Evolutionary conservation across 2,797 vertebrate species (phyloP), one percentile per base, ranked within the genome.

Genomic region (Acanthornis magna): DNA sequence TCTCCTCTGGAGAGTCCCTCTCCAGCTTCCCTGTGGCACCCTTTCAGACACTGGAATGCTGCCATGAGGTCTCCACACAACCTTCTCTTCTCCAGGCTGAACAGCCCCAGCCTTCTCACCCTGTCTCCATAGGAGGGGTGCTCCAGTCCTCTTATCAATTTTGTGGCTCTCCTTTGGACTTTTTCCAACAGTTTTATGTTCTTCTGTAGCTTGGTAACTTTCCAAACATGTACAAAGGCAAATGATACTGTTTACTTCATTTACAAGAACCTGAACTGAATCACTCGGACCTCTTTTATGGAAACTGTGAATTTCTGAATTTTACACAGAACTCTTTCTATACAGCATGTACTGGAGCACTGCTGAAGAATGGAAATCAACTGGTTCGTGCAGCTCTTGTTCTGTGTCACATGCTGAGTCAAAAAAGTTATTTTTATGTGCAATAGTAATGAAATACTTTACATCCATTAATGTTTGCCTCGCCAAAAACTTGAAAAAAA

Each of bases 41-140:
- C 5, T 19, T 71, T 57, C 38, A 71, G 29, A 30, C 3, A 30
- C 32, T 25, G 36, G 23, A 38, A 17, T 4, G 9, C 21, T 50
- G 10, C 32, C 36, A 3, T 11, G 16, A 50, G 42, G 12, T 29
- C 14, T 83, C 72, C 38, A n/a, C 10, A 71, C 45, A 58, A 20
- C 29, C 23, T 50, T 63, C 29, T 45, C 45, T 58, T n/a, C 57
- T 7, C 15, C 20, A 45, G n/a, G 29, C 25, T 45, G 9, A 38
- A 30, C 8, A 63, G 20, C n/a, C 50, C 17, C 7, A 65, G 4
- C 7, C 21, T 57, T 22, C 43, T 70, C n/a, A 45, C 23, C 20
- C n/a, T 21, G 12, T 26, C 29, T 38, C 30, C 20, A 11, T 0
- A n/a, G 19, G 4, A 20, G 29, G 29, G 5, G 7, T n/a, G n/a